These are phyloP conservation scores for Nymphalis urticae DNA, from an alignment of 2,888 invertebrate species.

Conservation along the genomic window DNA sequence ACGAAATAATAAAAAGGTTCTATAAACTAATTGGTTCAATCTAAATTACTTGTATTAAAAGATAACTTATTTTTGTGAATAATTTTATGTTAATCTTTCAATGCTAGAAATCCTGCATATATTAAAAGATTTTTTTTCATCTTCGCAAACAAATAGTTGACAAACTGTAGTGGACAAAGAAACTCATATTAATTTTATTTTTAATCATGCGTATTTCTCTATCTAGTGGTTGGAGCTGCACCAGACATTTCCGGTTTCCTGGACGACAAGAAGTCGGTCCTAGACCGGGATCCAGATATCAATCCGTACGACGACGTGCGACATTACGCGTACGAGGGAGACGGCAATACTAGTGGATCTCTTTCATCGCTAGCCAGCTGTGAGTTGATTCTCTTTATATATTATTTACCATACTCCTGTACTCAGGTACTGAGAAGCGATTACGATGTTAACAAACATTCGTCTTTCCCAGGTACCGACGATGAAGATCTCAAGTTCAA, in stretches of 20 bases:
- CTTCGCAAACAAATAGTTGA: too few relatives aligned
- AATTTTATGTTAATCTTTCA: too few relatives aligned
- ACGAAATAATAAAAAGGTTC: too few relatives aligned
- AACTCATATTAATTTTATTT: not conserved
- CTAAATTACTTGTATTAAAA: too few relatives aligned
- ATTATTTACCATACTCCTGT: not conserved
- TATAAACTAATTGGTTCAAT: too few relatives aligned
- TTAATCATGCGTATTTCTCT: conserved; percentile 5
- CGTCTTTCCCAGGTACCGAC: conserved; percentile 84
- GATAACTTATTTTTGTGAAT: too few relatives aligned
- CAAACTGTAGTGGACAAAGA: too few relatives aligned
- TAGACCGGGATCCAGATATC: conserved; percentile 95
- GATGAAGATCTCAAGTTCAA: conserved; percentile 97
- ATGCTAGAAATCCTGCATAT: too few relatives aligned
- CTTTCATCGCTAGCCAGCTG: conserved; percentile 95
- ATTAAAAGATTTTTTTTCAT: too few relatives aligned
- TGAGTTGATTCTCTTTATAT: conserved; percentile 58
- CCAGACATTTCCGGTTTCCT: conserved; percentile 94
- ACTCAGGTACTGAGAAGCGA: not conserved
- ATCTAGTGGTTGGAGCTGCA: conserved; percentile 66
- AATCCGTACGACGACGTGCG: conserved; percentile 97
- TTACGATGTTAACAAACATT: not conserved
- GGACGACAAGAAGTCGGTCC: conserved; percentile 92
- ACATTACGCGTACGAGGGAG: conserved; percentile 98
- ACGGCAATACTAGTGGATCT: conserved; percentile 95